These are phyloP conservation scores for Tenthredo notha DNA, from an alignment of 2,888 invertebrate species.

Conservation along the genomic window DNA sequence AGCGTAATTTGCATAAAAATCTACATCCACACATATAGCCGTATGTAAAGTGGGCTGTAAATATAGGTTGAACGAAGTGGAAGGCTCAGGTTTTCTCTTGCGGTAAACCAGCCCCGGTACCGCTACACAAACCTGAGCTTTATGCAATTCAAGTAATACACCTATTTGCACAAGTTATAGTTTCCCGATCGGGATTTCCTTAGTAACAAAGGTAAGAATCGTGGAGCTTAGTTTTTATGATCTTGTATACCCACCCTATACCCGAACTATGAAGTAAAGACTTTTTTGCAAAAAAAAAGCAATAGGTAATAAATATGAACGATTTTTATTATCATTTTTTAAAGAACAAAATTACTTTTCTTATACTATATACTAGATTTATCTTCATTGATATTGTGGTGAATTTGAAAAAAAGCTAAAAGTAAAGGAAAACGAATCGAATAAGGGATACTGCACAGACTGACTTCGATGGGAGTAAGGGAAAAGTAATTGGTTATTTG, in stretches of 20 bases:
- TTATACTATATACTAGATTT: background rate
- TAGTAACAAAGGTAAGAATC: background rate
- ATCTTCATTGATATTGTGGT: background rate
- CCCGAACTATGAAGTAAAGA: background rate
- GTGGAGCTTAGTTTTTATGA: background rate
- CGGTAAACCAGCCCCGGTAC: background rate
- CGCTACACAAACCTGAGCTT: constrained; percentile 35
- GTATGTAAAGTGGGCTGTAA: background rate
- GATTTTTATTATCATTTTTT: background rate
- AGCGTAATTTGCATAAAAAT: background rate
- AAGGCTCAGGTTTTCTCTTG: background rate
- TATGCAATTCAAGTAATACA: constrained; percentile 60
- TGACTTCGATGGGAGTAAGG: background rate
- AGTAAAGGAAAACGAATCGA: background rate
- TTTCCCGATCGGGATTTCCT: constrained; percentile 63
- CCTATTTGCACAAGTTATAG: constrained; percentile 64
- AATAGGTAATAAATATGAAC: background rate
- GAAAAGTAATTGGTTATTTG: constrained; percentile 36
- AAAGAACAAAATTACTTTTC: background rate
- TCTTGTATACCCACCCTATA: background rate
- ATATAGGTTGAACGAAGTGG: background rate
- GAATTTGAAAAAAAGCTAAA: background rate
- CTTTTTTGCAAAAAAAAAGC: background rate
- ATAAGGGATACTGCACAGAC: background rate
- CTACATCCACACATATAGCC: background rate